Evolutionary conservation across 2,888 invertebrate genomes (phyloP), one percentile per base, ranked within the genome.

Genomic region (Chelonus formosanus): DNA sequence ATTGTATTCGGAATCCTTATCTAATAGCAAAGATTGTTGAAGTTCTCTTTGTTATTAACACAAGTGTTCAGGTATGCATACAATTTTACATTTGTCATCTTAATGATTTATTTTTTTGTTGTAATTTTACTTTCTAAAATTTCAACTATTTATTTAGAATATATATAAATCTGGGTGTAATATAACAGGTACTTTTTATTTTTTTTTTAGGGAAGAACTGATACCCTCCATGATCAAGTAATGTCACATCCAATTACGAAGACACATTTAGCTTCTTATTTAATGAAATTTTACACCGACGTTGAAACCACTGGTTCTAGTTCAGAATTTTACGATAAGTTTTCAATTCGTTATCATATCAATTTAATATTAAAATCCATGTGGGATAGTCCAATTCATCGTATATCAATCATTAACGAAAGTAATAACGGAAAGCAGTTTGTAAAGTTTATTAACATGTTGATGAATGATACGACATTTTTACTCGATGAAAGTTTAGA

Each of bases 271-370:
- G 94, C 97, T 0, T 92, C 95, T 74, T 92, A 94, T 20, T 88
- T 99, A 47, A 97, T 98, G 96, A 95, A 95, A 85, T 99, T 99
- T 86, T 99, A 99, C 85, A 96, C 97, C 75, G 97, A 97, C 78
- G 95, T 98, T 64, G 98, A 98, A 86, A 95, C 95, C 7, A 98
- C 98, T 6, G 98, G 98, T 6, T 95, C 97, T 74, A 96, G 95
- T 85, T 96, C 96, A 44, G 99, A 99, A 86, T 99, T 99, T 86
- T 99, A 98, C 81, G 98, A 98, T 86, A 99, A 99, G 86, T 99
- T 99, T 85, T 96, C 96, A 7, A 98, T 99, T 77, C 90, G 99
- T 66, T 97, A 97, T 87, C 97, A 98, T 84, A 97, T 99, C 83
- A 97, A 97, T 85, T 91, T 98, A 80, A 96, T 98, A 78, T 89